These are phyloP conservation scores for Pedetes capensis DNA, from an alignment of 2,113 vertebrate genomes.

Conservation along the genomic window DNA sequence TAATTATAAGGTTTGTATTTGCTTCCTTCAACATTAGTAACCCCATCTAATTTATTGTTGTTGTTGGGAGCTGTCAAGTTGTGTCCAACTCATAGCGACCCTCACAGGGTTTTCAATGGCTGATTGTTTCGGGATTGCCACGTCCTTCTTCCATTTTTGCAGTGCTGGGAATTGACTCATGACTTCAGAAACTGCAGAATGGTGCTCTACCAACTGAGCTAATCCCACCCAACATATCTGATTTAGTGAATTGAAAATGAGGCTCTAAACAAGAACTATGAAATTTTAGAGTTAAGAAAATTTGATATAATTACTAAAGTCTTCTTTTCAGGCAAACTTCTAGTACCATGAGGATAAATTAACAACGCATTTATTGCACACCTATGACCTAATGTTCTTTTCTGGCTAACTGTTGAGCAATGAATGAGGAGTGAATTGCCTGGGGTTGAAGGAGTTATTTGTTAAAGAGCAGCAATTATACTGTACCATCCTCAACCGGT, in stretches of 20 bases:
- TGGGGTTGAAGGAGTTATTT: background rate
- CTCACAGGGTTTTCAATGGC: no score
- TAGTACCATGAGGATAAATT: background rate
- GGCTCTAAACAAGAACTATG: background rate
- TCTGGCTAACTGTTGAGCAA: background rate
- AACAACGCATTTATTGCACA: background rate
- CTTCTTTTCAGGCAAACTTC: background rate
- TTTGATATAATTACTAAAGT: background rate
- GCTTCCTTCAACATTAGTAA: background rate
- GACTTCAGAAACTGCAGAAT: no score
- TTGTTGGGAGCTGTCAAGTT: no score
- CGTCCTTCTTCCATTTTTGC: no score
- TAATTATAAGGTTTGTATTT: background rate
- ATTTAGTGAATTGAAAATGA: slow-evolving; percentile 31
- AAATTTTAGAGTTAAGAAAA: slow-evolving; percentile 32
- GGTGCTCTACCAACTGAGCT: no score
- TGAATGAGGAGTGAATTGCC: background rate
- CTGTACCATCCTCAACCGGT: background rate
- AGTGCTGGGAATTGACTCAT: no score
- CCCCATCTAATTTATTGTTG: background rate
- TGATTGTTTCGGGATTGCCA: no score
- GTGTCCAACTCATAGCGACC: no score
- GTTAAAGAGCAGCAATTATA: background rate
- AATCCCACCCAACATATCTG: no score
- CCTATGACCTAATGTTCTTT: background rate